Conservation (phyloP, 2,113 vertebrate species). For the Desmodus rotundus region DNA sequence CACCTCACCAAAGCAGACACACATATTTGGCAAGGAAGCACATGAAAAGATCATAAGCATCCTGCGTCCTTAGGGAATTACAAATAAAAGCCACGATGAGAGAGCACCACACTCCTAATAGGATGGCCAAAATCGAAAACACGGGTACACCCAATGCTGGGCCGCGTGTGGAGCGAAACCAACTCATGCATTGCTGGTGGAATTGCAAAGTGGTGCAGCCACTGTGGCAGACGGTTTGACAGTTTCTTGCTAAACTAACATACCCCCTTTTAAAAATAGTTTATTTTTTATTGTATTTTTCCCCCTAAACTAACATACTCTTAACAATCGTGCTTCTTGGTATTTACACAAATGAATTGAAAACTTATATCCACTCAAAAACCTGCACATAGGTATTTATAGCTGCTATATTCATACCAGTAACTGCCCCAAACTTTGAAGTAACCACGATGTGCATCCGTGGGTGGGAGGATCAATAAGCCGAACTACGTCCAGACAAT, state of each 20-base stretch:
- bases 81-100: not conserved
- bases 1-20: not conserved
- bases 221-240: not conserved
- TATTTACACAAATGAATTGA: not conserved
- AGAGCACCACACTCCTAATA: not conserved
- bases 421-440: not conserved
- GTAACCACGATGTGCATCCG: not conserved
- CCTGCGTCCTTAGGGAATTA: not conserved
- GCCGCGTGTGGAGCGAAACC: rapidly evolving
- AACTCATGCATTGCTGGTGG: not conserved
- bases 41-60: not conserved
- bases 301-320: not conserved
- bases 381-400: not conserved
- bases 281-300: too few relatives aligned
- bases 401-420: not conserved
- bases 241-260: not conserved
- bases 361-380: not conserved
- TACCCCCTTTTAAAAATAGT: not conserved
- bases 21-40: not conserved
- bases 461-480: not conserved
- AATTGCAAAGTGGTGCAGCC: too few relatives aligned
- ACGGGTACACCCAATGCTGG: not conserved
- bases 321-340: not conserved
- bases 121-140: not conserved
- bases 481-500: not conserved